These are phyloP conservation scores for Barnardius zonarius DNA, from an alignment of 2,113 vertebrate genomes.

Conservation along the genomic window DNA sequence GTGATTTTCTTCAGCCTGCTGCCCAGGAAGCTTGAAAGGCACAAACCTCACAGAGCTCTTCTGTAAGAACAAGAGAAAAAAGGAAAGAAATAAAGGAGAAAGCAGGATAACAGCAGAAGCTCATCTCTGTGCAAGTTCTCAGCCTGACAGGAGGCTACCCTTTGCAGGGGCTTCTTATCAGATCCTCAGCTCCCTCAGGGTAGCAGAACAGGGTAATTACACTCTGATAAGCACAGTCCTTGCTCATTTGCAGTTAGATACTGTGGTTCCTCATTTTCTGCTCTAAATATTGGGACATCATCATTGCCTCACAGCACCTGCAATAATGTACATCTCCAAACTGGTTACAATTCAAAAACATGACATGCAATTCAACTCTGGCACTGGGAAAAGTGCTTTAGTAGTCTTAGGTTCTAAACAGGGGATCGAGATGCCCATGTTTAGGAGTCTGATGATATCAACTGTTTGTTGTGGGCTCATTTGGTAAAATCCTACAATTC, in stretches of 20 bases:
- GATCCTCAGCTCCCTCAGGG: slow-evolving; percentile 31
- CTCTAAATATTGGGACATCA: background rate
- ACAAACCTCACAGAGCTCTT: background rate
- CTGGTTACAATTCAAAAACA: background rate
- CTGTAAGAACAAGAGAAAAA: background rate
- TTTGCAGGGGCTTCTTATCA: slow-evolving; percentile 34
- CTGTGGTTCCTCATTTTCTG: background rate
- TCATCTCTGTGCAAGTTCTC: background rate
- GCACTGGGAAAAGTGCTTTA: background rate
- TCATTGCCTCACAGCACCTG: background rate
- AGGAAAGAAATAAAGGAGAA: slow-evolving; percentile 4
- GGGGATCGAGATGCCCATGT: too few species aligned
- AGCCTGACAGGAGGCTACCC: background rate
- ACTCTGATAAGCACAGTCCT: slow-evolving; percentile 16
- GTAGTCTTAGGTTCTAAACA: background rate
- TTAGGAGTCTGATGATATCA: background rate
- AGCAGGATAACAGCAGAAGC: background rate
- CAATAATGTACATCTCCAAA: background rate
- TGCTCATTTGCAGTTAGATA: slow-evolving; percentile 16
- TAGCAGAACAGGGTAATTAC: slow-evolving; percentile 58
- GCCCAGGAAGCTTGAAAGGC: background rate
- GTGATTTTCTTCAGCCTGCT: background rate
- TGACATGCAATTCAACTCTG: background rate
- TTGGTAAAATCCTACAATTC: background rate
- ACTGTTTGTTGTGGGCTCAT: background rate